Conservation (phyloP, 2,888 invertebrate genomes). For the Carterocephalus palaemon region DNA sequence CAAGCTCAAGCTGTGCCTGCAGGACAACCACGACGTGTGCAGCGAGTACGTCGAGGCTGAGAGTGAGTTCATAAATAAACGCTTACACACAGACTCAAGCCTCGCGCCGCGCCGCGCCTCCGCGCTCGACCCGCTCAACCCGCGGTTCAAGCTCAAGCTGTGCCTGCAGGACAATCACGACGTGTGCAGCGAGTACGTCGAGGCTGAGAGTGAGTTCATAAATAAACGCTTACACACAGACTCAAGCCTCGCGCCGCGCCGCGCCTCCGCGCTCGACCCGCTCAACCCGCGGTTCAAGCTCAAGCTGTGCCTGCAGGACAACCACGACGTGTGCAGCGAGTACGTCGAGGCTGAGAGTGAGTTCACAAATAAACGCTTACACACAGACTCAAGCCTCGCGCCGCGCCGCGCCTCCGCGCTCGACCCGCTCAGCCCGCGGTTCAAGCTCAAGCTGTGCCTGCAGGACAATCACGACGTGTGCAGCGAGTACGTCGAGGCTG, state of each 20-base stretch:
- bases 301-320: constrained; percentile 88
- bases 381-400: constrained; percentile 39
- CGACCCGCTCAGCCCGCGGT: constrained; percentile 81
- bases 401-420: constrained; percentile 72
- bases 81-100: constrained; percentile 29
- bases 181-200: constrained; percentile 89
- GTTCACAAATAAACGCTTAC: constrained; percentile 47
- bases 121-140: constrained; percentile 79
- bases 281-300: constrained; percentile 85
- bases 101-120: constrained; percentile 66
- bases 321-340: constrained; percentile 90
- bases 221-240: neutral
- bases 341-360: constrained; percentile 91
- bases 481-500: constrained; percentile 90
- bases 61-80: constrained; percentile 78
- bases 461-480: constrained; percentile 89
- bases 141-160: constrained; percentile 87
- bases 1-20: constrained; percentile 89
- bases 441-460: constrained; percentile 90
- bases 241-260: constrained; percentile 45
- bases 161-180: constrained; percentile 89
- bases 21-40: constrained; percentile 88
- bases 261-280: constrained; percentile 78
- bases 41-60: constrained; percentile 91
- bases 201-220: constrained; percentile 87